A percentile compares a stretch with the other conserved stretches of the same genome.
phyloP scores from a whole-genome alignment of 37 sponge, comb jelly and placozoan genomes.

The Crambe crambe region DNA sequence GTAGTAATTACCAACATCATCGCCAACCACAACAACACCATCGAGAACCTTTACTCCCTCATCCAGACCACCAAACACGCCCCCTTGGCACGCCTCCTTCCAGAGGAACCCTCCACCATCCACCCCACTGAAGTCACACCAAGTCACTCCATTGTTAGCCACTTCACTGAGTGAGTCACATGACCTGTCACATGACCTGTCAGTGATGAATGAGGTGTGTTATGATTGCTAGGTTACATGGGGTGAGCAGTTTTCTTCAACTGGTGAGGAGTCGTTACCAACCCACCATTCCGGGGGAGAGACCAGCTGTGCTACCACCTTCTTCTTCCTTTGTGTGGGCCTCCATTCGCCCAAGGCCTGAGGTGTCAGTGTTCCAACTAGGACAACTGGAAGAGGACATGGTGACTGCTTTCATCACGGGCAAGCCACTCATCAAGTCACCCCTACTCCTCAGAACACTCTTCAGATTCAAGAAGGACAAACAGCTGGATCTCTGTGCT shows the following conservation, averaged over 20 bases:
- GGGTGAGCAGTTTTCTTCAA: slow-evolving; percentile 49
- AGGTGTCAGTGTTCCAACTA: slow-evolving; percentile 38
- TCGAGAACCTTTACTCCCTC: slow-evolving; percentile 41
- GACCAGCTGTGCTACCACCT: too few relatives aligned
- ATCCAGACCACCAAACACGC: not conserved
- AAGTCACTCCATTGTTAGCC: slow-evolving; percentile 34
- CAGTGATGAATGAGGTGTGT: too few relatives aligned
- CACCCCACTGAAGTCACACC: slow-evolving; percentile 33
- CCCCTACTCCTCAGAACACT: slow-evolving; percentile 25
- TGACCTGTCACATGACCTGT: not conserved
- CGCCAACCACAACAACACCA: slow-evolving; percentile 39
- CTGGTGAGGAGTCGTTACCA: slow-evolving; percentile 60
- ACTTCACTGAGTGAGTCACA: slow-evolving; percentile 26
- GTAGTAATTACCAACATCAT: slow-evolving; percentile 67
- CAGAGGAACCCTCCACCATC: slow-evolving; percentile 39
- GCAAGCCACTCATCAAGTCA: slow-evolving; percentile 60
- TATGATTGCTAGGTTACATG: slow-evolving; percentile 38
- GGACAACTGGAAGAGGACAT: slow-evolving; percentile 63
- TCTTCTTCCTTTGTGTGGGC: not conserved
- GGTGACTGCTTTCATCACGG: slow-evolving; percentile 61
- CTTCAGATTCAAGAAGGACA: slow-evolving; percentile 59
- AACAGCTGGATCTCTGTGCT: not conserved
- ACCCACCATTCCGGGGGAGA: not conserved
- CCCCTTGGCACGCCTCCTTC: slow-evolving; percentile 43
- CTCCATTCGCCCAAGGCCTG: not conserved